Evolutionary conservation across 1,140 invertebrate genomes (phyloP), one percentile per base, ranked within the genome.

Genomic region (Diorhabda carinulata): DNA sequence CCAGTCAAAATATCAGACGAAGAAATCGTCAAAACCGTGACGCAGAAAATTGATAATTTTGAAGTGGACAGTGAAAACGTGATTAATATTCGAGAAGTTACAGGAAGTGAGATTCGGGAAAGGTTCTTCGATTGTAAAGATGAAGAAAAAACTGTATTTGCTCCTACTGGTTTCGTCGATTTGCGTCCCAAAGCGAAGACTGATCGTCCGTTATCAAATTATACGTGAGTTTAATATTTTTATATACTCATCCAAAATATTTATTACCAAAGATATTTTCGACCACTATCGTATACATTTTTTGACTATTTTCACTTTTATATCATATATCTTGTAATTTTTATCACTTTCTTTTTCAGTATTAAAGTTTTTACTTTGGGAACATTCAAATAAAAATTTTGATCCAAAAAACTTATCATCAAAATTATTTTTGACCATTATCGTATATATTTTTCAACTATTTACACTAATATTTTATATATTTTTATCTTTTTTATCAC

Each of bases 91-190:
- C 71, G 73, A 52, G 71, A 79, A 69, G 70, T 78, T 3, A 56
- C 9, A 66, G 77, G 52, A 44, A 56, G 45, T n/a, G 67, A 73
- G 8, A 43, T 73, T 25, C 45, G 67, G 52, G 47, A 62, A 41
- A 57, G 6, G n/a, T 69, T 58, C 66, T 73, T 70, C 63, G 57
- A 67, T 44, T 63, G 60, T 57, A 57, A 67, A 43, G 65, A 66
- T n/a, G 59, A 63, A 45, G 68, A 73, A 43, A 57, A 66, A 7
- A 76, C 74, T 10, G 72, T 78, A 2, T 80, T 77, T 68, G 74
- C 77, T 0, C 79, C 79, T 2, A 69, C 61, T 3, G 79, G 79
- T 40, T 80, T 78, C 65, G 78, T 81, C 3, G 78, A 81, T 72
- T 67, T 81, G n/a, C 73, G 56, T 66, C 43, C 63, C 45, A 43